A percentile compares a stretch with the other conserved stretches of the same genome.
Conservation (phyloP, 1,140 invertebrate species). For the Bursaphelenchus mucronatus region DNA sequence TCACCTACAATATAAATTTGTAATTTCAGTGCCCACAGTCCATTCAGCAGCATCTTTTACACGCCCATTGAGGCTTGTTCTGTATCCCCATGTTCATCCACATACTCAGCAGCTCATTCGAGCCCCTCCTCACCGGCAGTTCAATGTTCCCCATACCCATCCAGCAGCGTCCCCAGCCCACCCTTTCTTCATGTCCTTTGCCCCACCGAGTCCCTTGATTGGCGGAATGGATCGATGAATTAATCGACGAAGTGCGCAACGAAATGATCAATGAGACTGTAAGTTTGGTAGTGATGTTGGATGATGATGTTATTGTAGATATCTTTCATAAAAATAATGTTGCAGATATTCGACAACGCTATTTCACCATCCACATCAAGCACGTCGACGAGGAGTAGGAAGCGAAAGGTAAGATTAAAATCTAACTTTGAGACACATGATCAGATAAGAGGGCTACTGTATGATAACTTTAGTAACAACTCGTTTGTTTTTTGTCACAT, state of each 20-base stretch:
- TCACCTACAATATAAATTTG: too few relatives aligned
- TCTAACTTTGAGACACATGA: background rate
- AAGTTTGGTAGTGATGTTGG: background rate
- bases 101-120: too few relatives aligned
- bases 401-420: background rate
- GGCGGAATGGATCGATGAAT: slow-evolving; percentile 39
- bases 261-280: slow-evolving; percentile 39
- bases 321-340: background rate
- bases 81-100: too few relatives aligned
- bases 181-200: too few relatives aligned
- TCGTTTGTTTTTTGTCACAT: too few relatives aligned
- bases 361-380: background rate
- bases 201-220: slow-evolving; percentile 19
- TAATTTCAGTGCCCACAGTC: too few relatives aligned
- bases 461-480: too few relatives aligned
- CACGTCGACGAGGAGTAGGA: background rate
- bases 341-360: background rate
- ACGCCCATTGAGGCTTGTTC: too few relatives aligned
- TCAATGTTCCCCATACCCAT: too few relatives aligned
- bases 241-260: slow-evolving; percentile 31
- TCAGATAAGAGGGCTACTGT: background rate
- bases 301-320: background rate
- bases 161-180: too few relatives aligned
- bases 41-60: too few relatives aligned
- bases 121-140: too few relatives aligned